These are phyloP conservation scores for Motacilla alba DNA, from an alignment of 2,113 vertebrate genomes.

Conservation along the genomic window DNA sequence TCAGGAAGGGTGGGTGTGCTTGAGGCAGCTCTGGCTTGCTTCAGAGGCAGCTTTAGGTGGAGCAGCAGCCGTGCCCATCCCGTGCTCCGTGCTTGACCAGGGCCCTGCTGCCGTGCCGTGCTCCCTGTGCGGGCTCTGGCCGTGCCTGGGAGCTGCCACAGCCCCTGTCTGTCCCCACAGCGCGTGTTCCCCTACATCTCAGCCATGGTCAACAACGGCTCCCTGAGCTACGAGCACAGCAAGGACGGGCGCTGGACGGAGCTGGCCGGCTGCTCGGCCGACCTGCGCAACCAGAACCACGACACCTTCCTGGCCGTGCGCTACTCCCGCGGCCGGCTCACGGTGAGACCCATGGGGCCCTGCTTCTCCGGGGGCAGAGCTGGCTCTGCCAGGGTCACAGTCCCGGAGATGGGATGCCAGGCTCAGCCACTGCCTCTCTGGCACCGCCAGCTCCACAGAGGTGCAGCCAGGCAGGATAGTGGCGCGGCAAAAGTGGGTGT, in stretches of 20 bases:
- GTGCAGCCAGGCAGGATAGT: not conserved
- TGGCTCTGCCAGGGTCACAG: not conserved
- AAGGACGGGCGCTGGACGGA: constrained; percentile 91
- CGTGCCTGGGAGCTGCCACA: not conserved
- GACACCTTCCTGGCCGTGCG: constrained; percentile 97
- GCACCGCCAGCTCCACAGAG: not conserved
- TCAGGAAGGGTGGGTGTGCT: not conserved
- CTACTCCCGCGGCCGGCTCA: constrained; percentile 92
- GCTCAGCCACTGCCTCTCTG: not conserved
- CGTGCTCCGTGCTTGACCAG: rapidly evolving
- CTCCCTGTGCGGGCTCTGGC: not conserved
- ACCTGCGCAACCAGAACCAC: constrained; percentile 90
- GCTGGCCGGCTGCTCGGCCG: constrained; percentile 89
- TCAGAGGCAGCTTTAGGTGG: not conserved
- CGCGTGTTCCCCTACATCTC: constrained; percentile 94
- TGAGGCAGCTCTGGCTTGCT: not conserved
- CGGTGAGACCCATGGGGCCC: constrained; percentile 73
- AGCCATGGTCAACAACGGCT: constrained; percentile 96
- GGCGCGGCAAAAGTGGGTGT: not conserved
- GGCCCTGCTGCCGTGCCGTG: not conserved
- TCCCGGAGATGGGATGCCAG: not conserved
- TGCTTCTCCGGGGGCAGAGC: not conserved
- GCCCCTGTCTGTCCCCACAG: constrained; percentile 54
- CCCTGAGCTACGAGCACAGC: constrained; percentile 90
- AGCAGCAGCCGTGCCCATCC: not conserved